Evolutionary conservation across 2,888 invertebrate genomes (phyloP), one percentile per base, ranked within the genome.

Genomic region (Notocelia uddmanniana): DNA sequence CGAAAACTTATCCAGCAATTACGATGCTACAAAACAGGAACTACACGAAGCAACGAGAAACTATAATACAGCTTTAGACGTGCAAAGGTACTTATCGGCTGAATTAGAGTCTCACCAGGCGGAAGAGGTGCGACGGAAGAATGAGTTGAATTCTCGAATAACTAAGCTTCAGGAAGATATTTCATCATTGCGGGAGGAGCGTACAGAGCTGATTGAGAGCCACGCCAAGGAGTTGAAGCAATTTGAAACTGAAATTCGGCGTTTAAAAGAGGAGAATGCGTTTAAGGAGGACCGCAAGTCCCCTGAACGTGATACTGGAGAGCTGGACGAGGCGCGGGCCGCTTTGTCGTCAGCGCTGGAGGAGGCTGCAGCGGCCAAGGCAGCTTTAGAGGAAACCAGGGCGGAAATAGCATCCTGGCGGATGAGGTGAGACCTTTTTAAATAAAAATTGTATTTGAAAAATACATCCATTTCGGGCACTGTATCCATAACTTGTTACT

Each of bases 21-120:
- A 86, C 74, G 94, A 94, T 76, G 75, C 82, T 0, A 86, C 86
- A 0, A 91, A 93, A 79, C 94, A 94, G 77, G 93, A 94, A 76
- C 80, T 94, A 8, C 90, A 94, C 68, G 93, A 94, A 34, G 84
- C 87, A 0, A 89, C 80, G 76, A 82, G 93, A 76, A 90, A 86
- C 75, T 90, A 92, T 76, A 89, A 93, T 75, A 92, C 91, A 0
- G 91, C 93, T 23, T 78, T 92, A 58, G 94, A 94, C 68, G 87
- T 92, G 2, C 94, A 94, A 73, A 88, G 88, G 21, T 91, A 94
- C 76, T 80, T 94, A 50, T 89, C 83, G 52, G 85, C 89, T 0
- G 94, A 94, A 73, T 77, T 94, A 73, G 94, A 94, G 76, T 84
- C 81, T 60, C 83, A 85, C 66, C 93, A 94, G 77, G 86, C 84